A percentile compares a stretch with the other conserved stretches of the same genome.
Evolutionary conservation across 2,888 invertebrate genomes (phyloP).

Genomic region (Ophraella communa): DNA sequence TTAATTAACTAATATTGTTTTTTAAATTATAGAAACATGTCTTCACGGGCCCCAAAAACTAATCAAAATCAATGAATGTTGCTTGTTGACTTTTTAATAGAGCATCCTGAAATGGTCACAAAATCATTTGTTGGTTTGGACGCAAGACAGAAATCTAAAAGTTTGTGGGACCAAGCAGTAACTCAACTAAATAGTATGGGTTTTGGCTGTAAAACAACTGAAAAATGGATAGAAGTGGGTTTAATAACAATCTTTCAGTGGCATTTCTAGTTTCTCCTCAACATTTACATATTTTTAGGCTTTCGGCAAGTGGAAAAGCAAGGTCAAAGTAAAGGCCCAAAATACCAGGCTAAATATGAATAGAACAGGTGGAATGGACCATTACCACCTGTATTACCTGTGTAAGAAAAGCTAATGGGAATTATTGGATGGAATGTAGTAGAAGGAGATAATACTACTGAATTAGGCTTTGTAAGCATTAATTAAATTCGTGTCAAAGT

Average conservation of each 20-base stretch:
- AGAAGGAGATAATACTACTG: background rate
- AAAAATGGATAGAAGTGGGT: too few species aligned
- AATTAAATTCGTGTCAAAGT: background rate
- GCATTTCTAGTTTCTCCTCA: too few species aligned
- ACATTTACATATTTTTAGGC: background rate
- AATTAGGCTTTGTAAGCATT: too few species aligned
- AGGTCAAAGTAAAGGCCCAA: too few species aligned
- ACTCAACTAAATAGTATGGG: background rate
- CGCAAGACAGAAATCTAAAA: conserved; percentile 21
- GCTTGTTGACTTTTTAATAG: conserved; percentile 18
- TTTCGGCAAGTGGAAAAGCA: background rate
- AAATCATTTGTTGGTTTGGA: conserved; percentile 19
- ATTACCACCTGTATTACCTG: too few species aligned
- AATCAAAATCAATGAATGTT: background rate
- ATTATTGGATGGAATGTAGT: background rate
- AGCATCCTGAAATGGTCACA: conserved; percentile 19
- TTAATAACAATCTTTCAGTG: too few species aligned
- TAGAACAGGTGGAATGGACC: too few species aligned
- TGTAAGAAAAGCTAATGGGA: background rate
- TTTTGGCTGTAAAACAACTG: background rate
- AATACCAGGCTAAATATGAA: too few species aligned
- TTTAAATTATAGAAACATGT: too few species aligned
- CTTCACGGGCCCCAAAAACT: background rate
- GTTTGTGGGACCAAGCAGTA: conserved; percentile 17
- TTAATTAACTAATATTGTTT: too few species aligned